Base-by-base conservation (phyloP, 2,888 invertebrate genomes). In the Ichneumoninae sp. region DNA sequence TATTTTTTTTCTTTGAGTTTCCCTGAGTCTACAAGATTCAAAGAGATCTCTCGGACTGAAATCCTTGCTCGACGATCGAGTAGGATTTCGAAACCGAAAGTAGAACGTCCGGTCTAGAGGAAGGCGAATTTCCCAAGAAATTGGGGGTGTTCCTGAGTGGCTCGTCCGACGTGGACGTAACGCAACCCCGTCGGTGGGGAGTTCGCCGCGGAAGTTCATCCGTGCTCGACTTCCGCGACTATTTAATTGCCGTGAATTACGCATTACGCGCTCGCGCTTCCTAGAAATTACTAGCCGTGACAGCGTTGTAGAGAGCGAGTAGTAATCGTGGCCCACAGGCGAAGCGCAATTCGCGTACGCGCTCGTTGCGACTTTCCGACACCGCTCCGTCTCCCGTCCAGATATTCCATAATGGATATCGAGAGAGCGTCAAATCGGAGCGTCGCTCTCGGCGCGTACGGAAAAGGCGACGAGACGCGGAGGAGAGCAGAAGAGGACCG, bases 191-290 rank as follows among this genome's bases (percentile, higher is more conserved):
- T 10, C 50, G 40, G 63, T 71, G 63, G 33, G 50, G 60, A 86
- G 89, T 86, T 86, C 87, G 88, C 79, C 68, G 68, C 88, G 89
- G 89, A 90, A 90, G 88, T 89, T 87, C 80, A 79, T 78, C 52
- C 81, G 68, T 75, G 47, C 76, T 80, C 79, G 78, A 81, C 88
- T 89, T 88, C 87, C 89, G 83, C 75, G 40, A 63, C 73, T 81
- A 77, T 88, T 86, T 85, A 87, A 88, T 88, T 79, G 69, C 85
- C 47, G 81, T 69, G 82, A 85, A 85, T 85, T 87, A 76, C 83
- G 83, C 77, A 83, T 75, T 83, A 75, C 83, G 71, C 78, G 77
- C 80, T 81, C 78, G 81, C 7, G 16, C 85, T 87, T 86, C 85
- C 87, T 86, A 82, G 63, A 73, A 73, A 73, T 76, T 7, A 73